phyloP scores from a whole-genome alignment of 2,113 vertebrate genomes.

The Alligator sinensis region DNA sequence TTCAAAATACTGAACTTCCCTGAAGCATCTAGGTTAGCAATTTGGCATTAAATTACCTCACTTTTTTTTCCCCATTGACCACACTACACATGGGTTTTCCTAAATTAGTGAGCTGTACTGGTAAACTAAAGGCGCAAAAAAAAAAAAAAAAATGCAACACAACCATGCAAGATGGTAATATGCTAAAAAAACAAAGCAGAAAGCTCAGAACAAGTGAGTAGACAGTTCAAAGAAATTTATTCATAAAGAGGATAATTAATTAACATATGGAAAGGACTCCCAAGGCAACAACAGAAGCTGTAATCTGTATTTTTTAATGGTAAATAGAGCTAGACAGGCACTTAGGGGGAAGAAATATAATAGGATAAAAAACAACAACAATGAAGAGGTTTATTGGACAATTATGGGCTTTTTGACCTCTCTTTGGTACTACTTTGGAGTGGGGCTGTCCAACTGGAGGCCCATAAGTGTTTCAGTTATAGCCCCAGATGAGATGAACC shows the following conservation, averaged over 20 bases:
- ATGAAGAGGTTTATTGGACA: background rate
- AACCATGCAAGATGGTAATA: background rate
- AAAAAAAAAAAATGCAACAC: background rate
- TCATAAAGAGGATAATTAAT: slow-evolving; percentile 26
- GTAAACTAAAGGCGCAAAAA: background rate
- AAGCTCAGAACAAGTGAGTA: background rate
- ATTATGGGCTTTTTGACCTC: background rate
- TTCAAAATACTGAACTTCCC: background rate
- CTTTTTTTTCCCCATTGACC: background rate
- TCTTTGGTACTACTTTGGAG: no score
- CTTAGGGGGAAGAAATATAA: background rate
- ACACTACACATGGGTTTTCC: background rate
- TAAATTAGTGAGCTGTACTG: background rate
- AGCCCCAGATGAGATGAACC: no score
- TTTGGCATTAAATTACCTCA: background rate
- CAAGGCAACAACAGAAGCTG: background rate
- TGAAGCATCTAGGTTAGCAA: background rate
- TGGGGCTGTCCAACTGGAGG: no score
- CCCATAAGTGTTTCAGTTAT: no score
- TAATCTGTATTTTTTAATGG: background rate
- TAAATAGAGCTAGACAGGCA: slow-evolving; percentile 16
- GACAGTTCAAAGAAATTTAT: slow-evolving; percentile 22
- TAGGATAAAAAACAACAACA: background rate
- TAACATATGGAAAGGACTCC: background rate
- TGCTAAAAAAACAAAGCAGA: background rate